Evolutionary conservation across 2,113 vertebrate species (phyloP).

Genomic region (Abramis brama): DNA sequence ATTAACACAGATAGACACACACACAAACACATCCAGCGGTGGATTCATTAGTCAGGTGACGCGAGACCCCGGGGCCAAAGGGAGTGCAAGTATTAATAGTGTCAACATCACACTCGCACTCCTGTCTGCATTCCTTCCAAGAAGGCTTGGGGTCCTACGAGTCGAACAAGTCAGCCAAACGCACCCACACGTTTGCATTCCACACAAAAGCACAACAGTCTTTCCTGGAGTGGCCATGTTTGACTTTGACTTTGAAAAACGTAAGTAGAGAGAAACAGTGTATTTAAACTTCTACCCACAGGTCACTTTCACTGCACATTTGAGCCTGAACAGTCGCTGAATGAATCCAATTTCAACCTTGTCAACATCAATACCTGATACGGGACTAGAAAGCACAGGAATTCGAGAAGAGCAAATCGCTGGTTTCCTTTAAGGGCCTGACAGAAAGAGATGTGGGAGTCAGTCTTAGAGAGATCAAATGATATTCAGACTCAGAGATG

Average conservation of each 20-base stretch:
- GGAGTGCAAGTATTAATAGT: slow-evolving; percentile 17
- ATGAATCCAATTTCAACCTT: background rate
- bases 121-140: slow-evolving; percentile 29
- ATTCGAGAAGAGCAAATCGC: background rate
- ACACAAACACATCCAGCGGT: background rate
- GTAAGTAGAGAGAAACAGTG: background rate
- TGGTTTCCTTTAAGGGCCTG: background rate
- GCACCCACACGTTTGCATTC: slow-evolving; percentile 16
- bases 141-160: background rate
- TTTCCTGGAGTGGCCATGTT: background rate
- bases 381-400: background rate
- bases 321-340: background rate
- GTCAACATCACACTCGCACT: slow-evolving; percentile 31
- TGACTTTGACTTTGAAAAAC: background rate
- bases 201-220: slow-evolving; percentile 28
- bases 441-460: background rate
- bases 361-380: slow-evolving; percentile 14
- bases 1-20: background rate
- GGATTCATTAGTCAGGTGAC: slow-evolving; percentile 26
- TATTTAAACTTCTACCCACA: slow-evolving; percentile 8
- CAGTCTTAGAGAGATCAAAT: background rate
- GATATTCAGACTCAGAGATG: slow-evolving; percentile 5
- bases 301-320: slow-evolving; percentile 5
- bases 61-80: background rate
- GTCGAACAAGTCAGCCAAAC: background rate